phyloP scores from a whole-genome alignment of 2,888 invertebrate genomes.

The Drosophila borborema region DNA sequence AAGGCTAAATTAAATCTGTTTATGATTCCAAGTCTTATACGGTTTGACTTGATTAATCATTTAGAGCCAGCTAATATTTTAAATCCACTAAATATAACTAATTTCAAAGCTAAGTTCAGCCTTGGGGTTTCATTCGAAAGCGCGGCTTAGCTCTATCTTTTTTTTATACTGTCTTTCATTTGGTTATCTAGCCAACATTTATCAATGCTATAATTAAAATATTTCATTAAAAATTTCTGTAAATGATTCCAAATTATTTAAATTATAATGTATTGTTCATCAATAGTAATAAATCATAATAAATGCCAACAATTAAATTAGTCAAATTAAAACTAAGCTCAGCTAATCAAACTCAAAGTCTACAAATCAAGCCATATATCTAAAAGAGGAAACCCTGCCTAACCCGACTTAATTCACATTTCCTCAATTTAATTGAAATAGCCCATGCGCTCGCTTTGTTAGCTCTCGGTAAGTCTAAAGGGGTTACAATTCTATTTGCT shows the following conservation, averaged over 20 bases:
- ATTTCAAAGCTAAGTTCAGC: too few relatives aligned
- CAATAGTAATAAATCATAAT: too few relatives aligned
- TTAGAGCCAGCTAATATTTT: too few relatives aligned
- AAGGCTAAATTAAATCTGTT: background rate
- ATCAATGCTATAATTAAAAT: background rate
- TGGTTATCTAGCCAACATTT: too few relatives aligned
- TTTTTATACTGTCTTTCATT: too few relatives aligned
- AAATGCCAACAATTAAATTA: too few relatives aligned
- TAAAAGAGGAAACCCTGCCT: too few relatives aligned
- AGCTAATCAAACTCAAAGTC: background rate
- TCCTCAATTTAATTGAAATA: background rate
- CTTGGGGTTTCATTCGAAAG: too few relatives aligned
- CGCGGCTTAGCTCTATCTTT: too few relatives aligned
- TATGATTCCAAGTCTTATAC: too few relatives aligned
- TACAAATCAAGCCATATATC: background rate
- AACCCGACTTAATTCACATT: background rate
- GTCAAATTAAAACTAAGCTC: background rate
- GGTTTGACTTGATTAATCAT: background rate
- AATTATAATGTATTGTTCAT: too few relatives aligned
- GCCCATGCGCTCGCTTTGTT: background rate
- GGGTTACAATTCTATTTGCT: slow-evolving; percentile 6
- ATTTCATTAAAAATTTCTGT: background rate
- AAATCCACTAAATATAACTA: too few relatives aligned
- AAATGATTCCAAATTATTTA: background rate
- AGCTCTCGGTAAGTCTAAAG: background rate